phyloP scores from a whole-genome alignment of 2,888 invertebrate genomes.

The Pristionchus fissidentatus region DNA sequence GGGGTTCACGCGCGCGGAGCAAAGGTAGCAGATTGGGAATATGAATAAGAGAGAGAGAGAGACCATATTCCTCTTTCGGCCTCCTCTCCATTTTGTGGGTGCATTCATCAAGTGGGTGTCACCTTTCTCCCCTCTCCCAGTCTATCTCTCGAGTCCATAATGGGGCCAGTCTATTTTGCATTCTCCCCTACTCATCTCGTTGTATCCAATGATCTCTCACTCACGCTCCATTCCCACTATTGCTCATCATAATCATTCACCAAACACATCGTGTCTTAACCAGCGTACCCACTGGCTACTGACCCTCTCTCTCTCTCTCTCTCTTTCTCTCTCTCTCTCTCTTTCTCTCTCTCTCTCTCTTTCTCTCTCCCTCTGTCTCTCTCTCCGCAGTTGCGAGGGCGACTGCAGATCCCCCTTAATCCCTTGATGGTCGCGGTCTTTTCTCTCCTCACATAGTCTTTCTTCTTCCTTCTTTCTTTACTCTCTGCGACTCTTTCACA shows the following conservation, averaged over 20 bases:
- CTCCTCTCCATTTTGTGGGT: conserved; percentile 37
- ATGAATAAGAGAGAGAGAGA: conserved; percentile 16
- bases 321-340: neutral
- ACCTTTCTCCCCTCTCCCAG: conserved; percentile 24
- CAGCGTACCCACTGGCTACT: conserved; percentile 4
- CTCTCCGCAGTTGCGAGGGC: too few species aligned
- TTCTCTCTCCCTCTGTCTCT: neutral
- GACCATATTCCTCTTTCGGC: conserved; percentile 33
- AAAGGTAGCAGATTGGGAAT: conserved; percentile 42
- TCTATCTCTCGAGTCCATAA: conserved; percentile 25
- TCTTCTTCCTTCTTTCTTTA: neutral
- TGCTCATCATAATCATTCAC: conserved; percentile 17
- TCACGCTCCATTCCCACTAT: neutral
- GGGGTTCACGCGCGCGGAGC: neutral
- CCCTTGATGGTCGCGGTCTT: conserved; percentile 38
- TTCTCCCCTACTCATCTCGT: conserved; percentile 19
- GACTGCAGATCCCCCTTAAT: conserved; percentile 39
- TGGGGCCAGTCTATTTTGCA: conserved; percentile 50
- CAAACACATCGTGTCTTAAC: neutral
- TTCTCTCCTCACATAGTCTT: conserved; percentile 8
- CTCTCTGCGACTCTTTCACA: neutral
- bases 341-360: conserved; percentile 37
- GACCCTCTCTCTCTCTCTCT: neutral
- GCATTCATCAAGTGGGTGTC: conserved; percentile 47
- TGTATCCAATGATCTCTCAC: neutral